Evolutionary conservation across 2,797 vertebrate genomes (phyloP).

Genomic region (Gymnothorax reevesii): DNA sequence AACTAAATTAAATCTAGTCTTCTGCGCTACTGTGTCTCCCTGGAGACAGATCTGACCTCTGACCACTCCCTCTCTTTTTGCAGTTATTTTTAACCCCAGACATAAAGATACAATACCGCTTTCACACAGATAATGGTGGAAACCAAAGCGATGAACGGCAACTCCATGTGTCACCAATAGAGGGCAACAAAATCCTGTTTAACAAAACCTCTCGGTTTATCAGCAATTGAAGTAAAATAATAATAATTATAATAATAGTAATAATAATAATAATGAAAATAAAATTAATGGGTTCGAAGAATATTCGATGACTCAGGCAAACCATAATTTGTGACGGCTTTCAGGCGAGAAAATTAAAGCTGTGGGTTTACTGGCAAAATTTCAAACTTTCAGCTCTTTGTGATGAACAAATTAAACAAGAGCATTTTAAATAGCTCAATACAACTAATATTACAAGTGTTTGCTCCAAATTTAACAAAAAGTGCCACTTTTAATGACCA

Average conservation of each 20-base stretch:
- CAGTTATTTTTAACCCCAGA: conserved; percentile 17
- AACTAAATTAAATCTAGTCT: conserved; percentile 4
- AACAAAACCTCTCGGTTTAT: background rate
- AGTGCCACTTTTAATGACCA: too few species aligned
- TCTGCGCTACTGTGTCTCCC: background rate
- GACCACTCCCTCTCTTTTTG: background rate
- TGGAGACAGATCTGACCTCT: conserved; percentile 7
- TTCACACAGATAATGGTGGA: background rate
- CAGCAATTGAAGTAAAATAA: too few species aligned
- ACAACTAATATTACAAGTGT: too few species aligned
- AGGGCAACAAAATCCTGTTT: background rate
- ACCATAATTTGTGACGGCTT: background rate
- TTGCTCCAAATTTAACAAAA: too few species aligned
- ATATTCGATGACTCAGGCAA: background rate
- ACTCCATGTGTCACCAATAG: background rate
- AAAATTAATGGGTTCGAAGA: background rate
- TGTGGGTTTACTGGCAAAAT: background rate
- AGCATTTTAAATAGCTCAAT: too few species aligned
- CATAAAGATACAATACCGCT: background rate
- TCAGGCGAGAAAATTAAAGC: background rate
- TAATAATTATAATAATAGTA: too few species aligned
- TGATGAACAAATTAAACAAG: too few species aligned
- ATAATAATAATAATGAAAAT: too few species aligned
- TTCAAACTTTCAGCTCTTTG: too few species aligned
- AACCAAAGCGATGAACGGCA: background rate